Percentiles rank a stretch among this genome's conserved stretches.
phyloP scores from a whole-genome alignment of 2,888 invertebrate genomes.

The Caprella mutica region DNA sequence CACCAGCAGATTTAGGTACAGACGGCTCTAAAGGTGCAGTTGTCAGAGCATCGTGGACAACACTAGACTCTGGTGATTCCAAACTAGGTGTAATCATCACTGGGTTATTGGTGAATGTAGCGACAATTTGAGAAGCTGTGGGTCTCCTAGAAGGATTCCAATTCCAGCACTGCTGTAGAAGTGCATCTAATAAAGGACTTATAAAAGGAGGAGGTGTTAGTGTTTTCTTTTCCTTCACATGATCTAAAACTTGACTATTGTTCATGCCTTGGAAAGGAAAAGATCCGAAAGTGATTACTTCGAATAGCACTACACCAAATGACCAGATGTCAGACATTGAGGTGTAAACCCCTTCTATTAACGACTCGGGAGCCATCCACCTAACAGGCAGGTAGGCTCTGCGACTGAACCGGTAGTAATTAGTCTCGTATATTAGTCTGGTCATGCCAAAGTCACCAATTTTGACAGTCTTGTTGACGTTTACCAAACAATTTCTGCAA shows the following conservation, averaged over 20 bases:
- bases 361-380: constrained; percentile 87
- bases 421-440: constrained; percentile 70
- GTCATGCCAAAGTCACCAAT: constrained; percentile 88
- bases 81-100: constrained; percentile 64
- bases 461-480: constrained; percentile 58
- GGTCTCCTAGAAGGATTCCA: constrained; percentile 58
- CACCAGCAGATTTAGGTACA: constrained; percentile 22
- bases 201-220: constrained; percentile 63
- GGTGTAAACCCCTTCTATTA: constrained; percentile 69
- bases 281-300: constrained; percentile 80
- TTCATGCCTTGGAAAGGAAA: constrained; percentile 78
- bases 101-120: constrained; percentile 64
- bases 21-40: constrained; percentile 18
- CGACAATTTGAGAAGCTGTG: constrained; percentile 64
- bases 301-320: constrained; percentile 70
- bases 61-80: constrained; percentile 56
- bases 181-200: constrained; percentile 64
- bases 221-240: constrained; percentile 63
- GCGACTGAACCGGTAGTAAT: constrained; percentile 77
- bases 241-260: constrained; percentile 70
- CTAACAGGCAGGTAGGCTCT: constrained; percentile 65
- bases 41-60: constrained; percentile 17
- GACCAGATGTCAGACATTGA: constrained; percentile 86
- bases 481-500: constrained; percentile 64
- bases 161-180: constrained; percentile 71